These are phyloP conservation scores for Heliocidaris tuberculata DNA, from an alignment of 35 echinoderm and acorn worm genomes.

Conservation along the genomic window DNA sequence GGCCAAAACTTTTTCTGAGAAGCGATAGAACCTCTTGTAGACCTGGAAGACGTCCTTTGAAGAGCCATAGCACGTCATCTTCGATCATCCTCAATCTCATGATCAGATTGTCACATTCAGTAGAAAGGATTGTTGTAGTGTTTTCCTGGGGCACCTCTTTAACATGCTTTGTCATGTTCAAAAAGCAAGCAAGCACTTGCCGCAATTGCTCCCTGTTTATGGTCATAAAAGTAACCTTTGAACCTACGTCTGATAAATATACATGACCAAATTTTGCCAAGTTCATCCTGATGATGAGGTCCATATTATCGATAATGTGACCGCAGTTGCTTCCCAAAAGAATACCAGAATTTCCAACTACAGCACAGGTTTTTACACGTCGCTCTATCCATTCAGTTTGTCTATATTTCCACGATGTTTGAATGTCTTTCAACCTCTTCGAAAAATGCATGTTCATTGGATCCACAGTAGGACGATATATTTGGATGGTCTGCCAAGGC, in stretches of 20 bases:
- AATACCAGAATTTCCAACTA: constrained; percentile 21
- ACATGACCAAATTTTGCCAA: background rate
- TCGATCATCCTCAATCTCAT: background rate
- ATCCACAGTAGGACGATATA: background rate
- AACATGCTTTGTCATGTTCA: background rate
- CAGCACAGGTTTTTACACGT: background rate
- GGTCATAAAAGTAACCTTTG: background rate
- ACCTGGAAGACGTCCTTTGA: background rate
- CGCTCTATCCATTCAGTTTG: background rate
- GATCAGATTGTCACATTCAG: background rate
- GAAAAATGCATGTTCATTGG: background rate
- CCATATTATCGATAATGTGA: background rate
- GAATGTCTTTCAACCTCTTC: background rate
- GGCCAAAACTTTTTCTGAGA: background rate
- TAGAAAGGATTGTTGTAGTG: background rate
- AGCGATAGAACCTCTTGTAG: background rate
- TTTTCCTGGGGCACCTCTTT: background rate
- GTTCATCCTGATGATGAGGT: constrained; percentile 28
- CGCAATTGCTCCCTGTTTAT: constrained; percentile 14
- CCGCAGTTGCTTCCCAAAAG: background rate
- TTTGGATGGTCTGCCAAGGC: background rate
- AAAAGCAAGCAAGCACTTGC: background rate
- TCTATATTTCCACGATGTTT: background rate
- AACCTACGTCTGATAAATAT: constrained; percentile 8
- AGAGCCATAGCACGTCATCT: background rate